These are phyloP conservation scores for Pachydiplax longipennis DNA, from an alignment of 2,888 invertebrate genomes.

Conservation along the genomic window DNA sequence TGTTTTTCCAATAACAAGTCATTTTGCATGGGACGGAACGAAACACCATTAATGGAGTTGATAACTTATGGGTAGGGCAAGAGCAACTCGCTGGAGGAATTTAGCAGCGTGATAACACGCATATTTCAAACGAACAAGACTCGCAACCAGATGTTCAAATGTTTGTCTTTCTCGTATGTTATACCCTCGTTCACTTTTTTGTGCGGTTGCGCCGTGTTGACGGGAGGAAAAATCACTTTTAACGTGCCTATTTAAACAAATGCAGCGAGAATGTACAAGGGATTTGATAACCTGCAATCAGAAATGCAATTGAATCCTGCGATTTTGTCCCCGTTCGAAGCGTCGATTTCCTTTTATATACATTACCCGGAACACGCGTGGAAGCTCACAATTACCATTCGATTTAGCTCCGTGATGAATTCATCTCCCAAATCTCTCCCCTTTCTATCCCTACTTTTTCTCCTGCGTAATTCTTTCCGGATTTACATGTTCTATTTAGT, in stretches of 20 bases:
- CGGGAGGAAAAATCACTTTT: not conserved
- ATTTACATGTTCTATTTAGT: not conserved
- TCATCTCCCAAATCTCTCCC: not conserved
- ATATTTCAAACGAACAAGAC: too few species aligned
- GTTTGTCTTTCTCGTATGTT: too few species aligned
- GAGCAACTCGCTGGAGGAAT: not conserved
- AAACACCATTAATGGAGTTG: not conserved
- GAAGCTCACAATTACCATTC: not conserved
- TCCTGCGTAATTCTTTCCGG: not conserved
- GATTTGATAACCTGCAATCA: not conserved
- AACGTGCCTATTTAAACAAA: not conserved
- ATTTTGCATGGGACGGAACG: not conserved
- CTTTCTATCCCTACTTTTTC: not conserved
- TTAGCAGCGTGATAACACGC: not conserved
- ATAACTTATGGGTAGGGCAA: not conserved
- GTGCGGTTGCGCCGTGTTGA: too few species aligned
- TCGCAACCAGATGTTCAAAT: too few species aligned
- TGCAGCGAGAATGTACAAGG: not conserved
- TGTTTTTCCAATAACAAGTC: not conserved
- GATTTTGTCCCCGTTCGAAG: not conserved
- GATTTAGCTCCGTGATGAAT: conserved; percentile 10
- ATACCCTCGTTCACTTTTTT: too few species aligned
- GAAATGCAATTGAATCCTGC: not conserved
- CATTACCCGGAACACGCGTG: not conserved
- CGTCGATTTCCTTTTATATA: not conserved